Percentiles rank a stretch among this genome's conserved stretches.
Conservation (phyloP, 2,113 vertebrate species). For the Chrysemys picta region DNA sequence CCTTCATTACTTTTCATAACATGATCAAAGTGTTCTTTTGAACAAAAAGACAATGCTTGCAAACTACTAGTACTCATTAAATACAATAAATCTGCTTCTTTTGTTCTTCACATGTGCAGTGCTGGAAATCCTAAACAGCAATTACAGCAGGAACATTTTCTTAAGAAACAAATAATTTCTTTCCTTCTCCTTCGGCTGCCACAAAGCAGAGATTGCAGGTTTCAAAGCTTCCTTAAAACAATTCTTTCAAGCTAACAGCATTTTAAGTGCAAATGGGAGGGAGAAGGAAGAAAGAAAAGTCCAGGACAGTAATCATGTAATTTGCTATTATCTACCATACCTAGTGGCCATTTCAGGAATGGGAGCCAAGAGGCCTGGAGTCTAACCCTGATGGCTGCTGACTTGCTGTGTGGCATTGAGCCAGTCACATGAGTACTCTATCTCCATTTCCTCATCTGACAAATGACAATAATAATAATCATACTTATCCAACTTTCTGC, state of each 20-base stretch:
- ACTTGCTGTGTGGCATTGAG: rapidly evolving
- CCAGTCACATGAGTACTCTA: rapidly evolving
- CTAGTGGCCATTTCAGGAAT: neutral
- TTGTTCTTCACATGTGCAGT: neutral
- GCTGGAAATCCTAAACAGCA: slow-evolving; percentile 24
- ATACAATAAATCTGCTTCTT: slow-evolving; percentile 33
- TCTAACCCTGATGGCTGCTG: rapidly evolving
- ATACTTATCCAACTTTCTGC: neutral
- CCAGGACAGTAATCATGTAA: neutral
- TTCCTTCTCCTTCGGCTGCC: neutral
- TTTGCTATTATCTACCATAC: neutral
- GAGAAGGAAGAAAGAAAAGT: neutral
- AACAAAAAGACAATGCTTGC: slow-evolving; percentile 40
- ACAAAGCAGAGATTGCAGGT: neutral
- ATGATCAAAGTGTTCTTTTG: slow-evolving; percentile 18
- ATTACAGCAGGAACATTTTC: slow-evolving; percentile 23
- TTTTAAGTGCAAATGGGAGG: slow-evolving; percentile 5
- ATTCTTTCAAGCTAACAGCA: neutral
- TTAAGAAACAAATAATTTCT: slow-evolving; percentile 37
- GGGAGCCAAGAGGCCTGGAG: rapidly evolving
- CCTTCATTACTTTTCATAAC: slow-evolving; percentile 41
- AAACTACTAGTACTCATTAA: slow-evolving; percentile 36
- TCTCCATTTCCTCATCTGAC: neutral
- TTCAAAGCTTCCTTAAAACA: slow-evolving; percentile 24
- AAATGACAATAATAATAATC: neutral